Percentiles rank a stretch among this genome's conserved stretches.
These are phyloP conservation scores for Netelia virgata DNA, from an alignment of 2,888 invertebrate genomes.

Conservation along the genomic window DNA sequence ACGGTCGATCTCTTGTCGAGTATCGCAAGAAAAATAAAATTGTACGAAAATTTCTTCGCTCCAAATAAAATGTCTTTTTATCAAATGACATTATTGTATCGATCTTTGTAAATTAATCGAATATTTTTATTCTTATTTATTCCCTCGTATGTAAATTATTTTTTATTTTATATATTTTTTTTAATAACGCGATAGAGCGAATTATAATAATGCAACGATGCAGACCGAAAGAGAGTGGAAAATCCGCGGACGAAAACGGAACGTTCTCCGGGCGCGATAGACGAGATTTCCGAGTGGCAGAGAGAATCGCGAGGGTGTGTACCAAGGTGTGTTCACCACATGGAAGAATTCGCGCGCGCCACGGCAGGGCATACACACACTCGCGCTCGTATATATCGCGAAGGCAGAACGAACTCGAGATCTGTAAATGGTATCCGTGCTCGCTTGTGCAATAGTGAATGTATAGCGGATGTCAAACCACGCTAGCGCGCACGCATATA, in stretches of 20 bases:
- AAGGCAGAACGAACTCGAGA: constrained; percentile 67
- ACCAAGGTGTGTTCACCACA: constrained; percentile 81
- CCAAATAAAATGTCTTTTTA: no score
- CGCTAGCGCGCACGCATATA: constrained; percentile 72
- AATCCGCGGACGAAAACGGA: constrained; percentile 63
- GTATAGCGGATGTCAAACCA: constrained; percentile 84
- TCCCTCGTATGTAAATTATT: not conserved
- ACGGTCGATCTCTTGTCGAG: no score
- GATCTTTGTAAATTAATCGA: no score
- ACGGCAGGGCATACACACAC: constrained; percentile 76
- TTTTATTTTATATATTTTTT: not conserved
- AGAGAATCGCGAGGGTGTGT: constrained; percentile 81
- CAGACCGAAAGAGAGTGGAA: constrained; percentile 32
- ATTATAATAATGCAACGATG: constrained; percentile 20
- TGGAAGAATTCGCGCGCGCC: constrained; percentile 82
- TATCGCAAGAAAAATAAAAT: no score
- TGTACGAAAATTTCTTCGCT: no score
- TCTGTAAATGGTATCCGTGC: constrained; percentile 80
- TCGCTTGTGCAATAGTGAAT: constrained; percentile 84
- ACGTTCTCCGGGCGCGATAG: constrained; percentile 68
- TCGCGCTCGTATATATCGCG: constrained; percentile 57
- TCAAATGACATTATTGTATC: no score
- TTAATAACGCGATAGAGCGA: not conserved
- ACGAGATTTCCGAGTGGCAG: constrained; percentile 65
- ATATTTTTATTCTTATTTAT: no score